Conservation (phyloP, 2,888 invertebrate species). For the Hemicrepidius hirtus region DNA sequence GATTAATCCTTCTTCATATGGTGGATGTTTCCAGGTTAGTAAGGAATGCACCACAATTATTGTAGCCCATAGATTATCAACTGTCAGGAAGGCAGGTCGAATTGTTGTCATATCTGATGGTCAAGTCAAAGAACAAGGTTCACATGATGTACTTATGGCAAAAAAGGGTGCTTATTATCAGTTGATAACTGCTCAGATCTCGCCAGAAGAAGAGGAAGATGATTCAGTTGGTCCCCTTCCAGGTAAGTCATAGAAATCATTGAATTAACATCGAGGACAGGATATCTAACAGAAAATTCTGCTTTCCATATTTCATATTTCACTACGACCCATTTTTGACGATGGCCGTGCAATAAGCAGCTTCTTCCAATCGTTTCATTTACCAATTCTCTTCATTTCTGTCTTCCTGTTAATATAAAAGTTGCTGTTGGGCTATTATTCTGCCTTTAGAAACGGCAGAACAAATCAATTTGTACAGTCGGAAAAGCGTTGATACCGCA, state of each 20-base stretch:
- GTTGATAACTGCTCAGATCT: slow-evolving; percentile 80
- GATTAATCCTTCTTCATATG: too few relatives aligned
- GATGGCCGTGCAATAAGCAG: too few relatives aligned
- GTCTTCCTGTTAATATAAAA: too few relatives aligned
- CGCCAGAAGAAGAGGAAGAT: slow-evolving; percentile 45
- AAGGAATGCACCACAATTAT: slow-evolving; percentile 86
- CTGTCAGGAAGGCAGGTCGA: slow-evolving; percentile 82
- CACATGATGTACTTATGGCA: slow-evolving; percentile 81
- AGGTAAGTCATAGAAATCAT: too few relatives aligned
- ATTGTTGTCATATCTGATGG: slow-evolving; percentile 84
- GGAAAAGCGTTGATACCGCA: slow-evolving; percentile 28
- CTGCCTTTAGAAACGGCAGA: slow-evolving; percentile 12
- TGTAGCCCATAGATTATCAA: slow-evolving; percentile 85
- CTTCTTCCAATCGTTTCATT: too few relatives aligned
- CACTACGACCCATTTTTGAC: too few relatives aligned
- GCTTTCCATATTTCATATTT: too few relatives aligned
- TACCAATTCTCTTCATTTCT: too few relatives aligned
- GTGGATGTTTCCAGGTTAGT: slow-evolving; percentile 76
- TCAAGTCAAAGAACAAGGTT: slow-evolving; percentile 81
- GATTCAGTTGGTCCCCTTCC: too few relatives aligned
- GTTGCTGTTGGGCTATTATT: too few relatives aligned
- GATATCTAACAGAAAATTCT: too few relatives aligned
- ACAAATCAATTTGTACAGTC: slow-evolving; percentile 11
- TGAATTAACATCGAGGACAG: too few relatives aligned
- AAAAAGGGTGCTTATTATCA: slow-evolving; percentile 80